Conservation (phyloP, 2,888 invertebrate species). For the Temnothorax unifasciatus region DNA sequence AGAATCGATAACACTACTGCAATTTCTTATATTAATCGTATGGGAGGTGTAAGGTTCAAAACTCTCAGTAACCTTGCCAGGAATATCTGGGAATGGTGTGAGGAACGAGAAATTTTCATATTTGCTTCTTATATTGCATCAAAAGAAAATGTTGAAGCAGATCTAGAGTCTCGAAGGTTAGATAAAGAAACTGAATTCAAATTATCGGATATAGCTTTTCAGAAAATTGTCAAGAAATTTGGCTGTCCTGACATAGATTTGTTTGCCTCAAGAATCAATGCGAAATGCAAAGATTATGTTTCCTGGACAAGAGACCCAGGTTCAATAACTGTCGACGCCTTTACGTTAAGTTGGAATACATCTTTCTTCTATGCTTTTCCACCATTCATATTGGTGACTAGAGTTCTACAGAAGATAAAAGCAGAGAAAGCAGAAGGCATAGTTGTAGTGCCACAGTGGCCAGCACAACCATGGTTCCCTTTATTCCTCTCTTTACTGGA, state of each 20-base stretch:
- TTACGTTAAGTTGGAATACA: conserved; percentile 68
- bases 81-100: not conserved
- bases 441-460: not conserved
- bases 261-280: conserved; percentile 31
- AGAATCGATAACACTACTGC: conserved; percentile 58
- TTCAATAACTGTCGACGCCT: conserved; percentile 73
- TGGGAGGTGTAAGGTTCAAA: conserved; percentile 10
- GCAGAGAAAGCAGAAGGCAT: not conserved
- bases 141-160: not conserved
- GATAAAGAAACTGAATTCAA: conserved; percentile 6
- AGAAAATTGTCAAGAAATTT: not conserved
- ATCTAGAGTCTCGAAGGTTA: not conserved
- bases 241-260: conserved; percentile 7
- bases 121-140: not conserved
- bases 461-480: not conserved
- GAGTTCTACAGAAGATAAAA: not conserved
- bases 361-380: conserved; percentile 70
- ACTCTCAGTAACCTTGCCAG: not conserved
- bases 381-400: not conserved
- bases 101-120: not conserved
- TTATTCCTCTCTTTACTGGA: not conserved
- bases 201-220: not conserved
- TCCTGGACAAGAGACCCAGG: conserved; percentile 74
- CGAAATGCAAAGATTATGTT: conserved; percentile 32
- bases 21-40: conserved; percentile 9